These are phyloP conservation scores for Drosophila monieri DNA, from an alignment of 2,888 invertebrate genomes.

Conservation along the genomic window DNA sequence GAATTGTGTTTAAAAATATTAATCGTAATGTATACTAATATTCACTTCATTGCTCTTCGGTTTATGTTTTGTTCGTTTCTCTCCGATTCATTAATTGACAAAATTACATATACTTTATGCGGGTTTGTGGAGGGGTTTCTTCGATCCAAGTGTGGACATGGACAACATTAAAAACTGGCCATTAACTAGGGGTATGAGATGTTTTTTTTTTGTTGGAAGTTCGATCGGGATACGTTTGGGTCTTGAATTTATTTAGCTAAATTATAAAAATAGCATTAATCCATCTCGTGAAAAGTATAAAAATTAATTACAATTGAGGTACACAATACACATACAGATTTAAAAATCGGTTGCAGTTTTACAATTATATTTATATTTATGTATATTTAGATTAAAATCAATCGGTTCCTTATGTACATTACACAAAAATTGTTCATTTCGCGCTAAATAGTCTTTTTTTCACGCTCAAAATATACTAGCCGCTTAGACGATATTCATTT, in stretches of 20 bases:
- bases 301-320: slow-evolving; percentile 77
- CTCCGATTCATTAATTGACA: slow-evolving; percentile 55
- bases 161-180: slow-evolving; percentile 67
- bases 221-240: slow-evolving; percentile 24
- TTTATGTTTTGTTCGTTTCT: slow-evolving; percentile 38
- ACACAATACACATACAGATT: slow-evolving; percentile 70
- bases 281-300: slow-evolving; percentile 57
- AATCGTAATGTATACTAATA: slow-evolving; percentile 40
- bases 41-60: slow-evolving; percentile 47
- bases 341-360: slow-evolving; percentile 72
- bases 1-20: slow-evolving; percentile 30
- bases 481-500: slow-evolving; percentile 67
- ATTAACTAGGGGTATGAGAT: slow-evolving; percentile 57
- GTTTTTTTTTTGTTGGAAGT: slow-evolving; percentile 41
- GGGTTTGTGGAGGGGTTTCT: slow-evolving; percentile 39
- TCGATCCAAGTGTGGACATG: slow-evolving; percentile 35
- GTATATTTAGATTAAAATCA: slow-evolving; percentile 71
- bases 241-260: slow-evolving; percentile 75
- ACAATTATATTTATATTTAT: slow-evolving; percentile 59
- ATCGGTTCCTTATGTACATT: slow-evolving; percentile 72
- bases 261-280: slow-evolving; percentile 63
- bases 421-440: slow-evolving; percentile 74
- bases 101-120: slow-evolving; percentile 44
- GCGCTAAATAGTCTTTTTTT: slow-evolving; percentile 74
- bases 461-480: slow-evolving; percentile 67